A percentile compares a stretch with the other conserved stretches of the same genome.
phyloP scores from a whole-genome alignment of 2,888 invertebrate species.

The Scaptomyza caliginosa region DNA sequence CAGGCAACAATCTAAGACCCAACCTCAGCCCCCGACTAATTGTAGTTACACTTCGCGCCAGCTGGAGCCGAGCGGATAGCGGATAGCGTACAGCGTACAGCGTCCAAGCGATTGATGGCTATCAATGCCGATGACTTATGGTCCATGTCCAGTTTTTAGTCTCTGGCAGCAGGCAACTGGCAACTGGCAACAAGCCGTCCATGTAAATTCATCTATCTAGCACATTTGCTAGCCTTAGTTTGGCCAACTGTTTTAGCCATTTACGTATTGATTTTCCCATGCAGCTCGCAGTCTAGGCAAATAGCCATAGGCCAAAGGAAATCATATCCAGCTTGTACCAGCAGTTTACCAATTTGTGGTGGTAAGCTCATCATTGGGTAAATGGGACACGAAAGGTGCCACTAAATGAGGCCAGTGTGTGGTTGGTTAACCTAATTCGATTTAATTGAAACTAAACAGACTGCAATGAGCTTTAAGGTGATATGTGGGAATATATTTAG shows the following conservation, averaged over 20 bases:
- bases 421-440: constrained; percentile 41
- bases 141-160: constrained; percentile 42
- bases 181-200: constrained; percentile 22
- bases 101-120: constrained; percentile 73
- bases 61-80: constrained; percentile 52
- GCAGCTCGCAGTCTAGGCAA: constrained; percentile 42
- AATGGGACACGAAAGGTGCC: constrained; percentile 29
- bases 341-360: constrained; percentile 23
- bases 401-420: constrained; percentile 40
- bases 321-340: constrained; percentile 26
- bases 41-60: constrained; percentile 75
- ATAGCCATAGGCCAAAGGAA: constrained; percentile 62
- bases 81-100: constrained; percentile 63
- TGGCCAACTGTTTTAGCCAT: constrained; percentile 16
- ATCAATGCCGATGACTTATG: constrained; percentile 78
- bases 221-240: constrained; percentile 54
- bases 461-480: background rate
- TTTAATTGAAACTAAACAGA: constrained; percentile 46
- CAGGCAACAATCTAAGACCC: constrained; percentile 22
- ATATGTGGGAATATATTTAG: no score
- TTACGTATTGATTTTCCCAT: constrained; percentile 72
- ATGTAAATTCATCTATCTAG: constrained; percentile 64
- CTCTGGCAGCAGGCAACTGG: constrained; percentile 9
- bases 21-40: constrained; percentile 65
- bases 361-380: constrained; percentile 29